Evolutionary conservation across 2,797 vertebrate species (phyloP), one percentile per base, ranked within the genome.

Genomic region (Anguilla obscura): DNA sequence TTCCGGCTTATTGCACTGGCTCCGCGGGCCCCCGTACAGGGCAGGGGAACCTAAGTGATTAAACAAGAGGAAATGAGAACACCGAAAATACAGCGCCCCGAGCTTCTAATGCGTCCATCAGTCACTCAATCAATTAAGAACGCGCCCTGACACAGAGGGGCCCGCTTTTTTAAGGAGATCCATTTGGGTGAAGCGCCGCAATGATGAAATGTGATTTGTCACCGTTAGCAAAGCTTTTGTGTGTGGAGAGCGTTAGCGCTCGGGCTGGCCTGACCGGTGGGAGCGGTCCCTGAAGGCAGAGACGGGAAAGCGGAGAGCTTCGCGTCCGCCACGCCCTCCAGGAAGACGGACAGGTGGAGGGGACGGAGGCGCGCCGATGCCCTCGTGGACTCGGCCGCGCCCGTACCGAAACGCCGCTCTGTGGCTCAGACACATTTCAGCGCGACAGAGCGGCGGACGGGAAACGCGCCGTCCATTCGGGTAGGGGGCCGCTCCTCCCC

Each of bases 1-100:
- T 86, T 82, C 74, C 21, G 48, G 56, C 85, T 86, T 82, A 71
- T 56, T 83, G 66, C 82, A 76, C 76, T 74, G n/a, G 48, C 63
- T 48, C 83, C 66, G 48, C 36, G 76, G 66, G 87, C 83, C 16
- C 50, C 48, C n/a, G 40, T 50, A 30, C 85, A 40, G n/a, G 85
- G 10, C 7, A 52, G 60, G 60, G 83, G 60, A 85, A 56, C 58
- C 63, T 30, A 76, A 76, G 83, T 74, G 66, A 58, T 74, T 88
- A 85, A 76, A 58, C n/a, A 24, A 27, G 48, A 60, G 50, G 30
- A 76, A 74, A 52, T 84, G 45, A 18, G 45, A 52, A 85, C 12
- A 36, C 18, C 45, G n/a, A 85, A 85, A 33, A 50, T 76, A 27
- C 52, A 74, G 69, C 14, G 76, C 86, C 82, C 18, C 27, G 84